These are phyloP conservation scores for Berghia stephanieae DNA, from an alignment of 1,140 invertebrate species.

Conservation along the genomic window DNA sequence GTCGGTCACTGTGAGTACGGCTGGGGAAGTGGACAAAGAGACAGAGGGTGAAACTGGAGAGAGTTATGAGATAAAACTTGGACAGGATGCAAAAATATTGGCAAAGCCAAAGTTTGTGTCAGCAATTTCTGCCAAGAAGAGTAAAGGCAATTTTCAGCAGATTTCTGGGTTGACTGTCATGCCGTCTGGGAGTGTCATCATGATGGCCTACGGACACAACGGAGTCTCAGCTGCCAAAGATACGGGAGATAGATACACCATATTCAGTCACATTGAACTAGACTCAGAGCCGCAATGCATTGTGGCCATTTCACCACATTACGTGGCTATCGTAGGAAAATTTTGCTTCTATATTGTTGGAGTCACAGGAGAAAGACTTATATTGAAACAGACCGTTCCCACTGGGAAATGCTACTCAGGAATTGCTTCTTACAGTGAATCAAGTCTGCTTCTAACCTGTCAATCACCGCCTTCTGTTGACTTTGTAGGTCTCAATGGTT, in stretches of 20 bases:
- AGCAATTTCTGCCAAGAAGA: not conserved
- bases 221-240: not conserved
- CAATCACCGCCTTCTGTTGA: slow-evolving; percentile 25
- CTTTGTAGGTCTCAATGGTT: slow-evolving; percentile 30
- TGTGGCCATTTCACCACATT: not conserved
- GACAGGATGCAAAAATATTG: too few relatives aligned
- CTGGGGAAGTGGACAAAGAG: not conserved
- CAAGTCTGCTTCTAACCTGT: not conserved
- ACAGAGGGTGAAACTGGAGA: too few relatives aligned
- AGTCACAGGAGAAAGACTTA: slow-evolving; percentile 6
- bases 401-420: slow-evolving; percentile 21
- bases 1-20: not conserved
- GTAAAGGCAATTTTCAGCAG: not conserved
- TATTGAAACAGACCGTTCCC: slow-evolving; percentile 17
- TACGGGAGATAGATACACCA: not conserved
- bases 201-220: slow-evolving; percentile 21
- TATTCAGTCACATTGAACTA: slow-evolving; percentile 10
- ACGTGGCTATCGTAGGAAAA: slow-evolving; percentile 20
- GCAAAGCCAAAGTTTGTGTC: slow-evolving; percentile 3
- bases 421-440: slow-evolving; percentile 15
- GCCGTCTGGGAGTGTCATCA: slow-evolving; percentile 20
- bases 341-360: slow-evolving; percentile 20
- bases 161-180: slow-evolving; percentile 24
- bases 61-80: too few relatives aligned
- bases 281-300: slow-evolving; percentile 26